Evolutionary conservation across 2,888 invertebrate genomes (phyloP), one percentile per base, ranked within the genome.

Genomic region (Leucophenga maculata): DNA sequence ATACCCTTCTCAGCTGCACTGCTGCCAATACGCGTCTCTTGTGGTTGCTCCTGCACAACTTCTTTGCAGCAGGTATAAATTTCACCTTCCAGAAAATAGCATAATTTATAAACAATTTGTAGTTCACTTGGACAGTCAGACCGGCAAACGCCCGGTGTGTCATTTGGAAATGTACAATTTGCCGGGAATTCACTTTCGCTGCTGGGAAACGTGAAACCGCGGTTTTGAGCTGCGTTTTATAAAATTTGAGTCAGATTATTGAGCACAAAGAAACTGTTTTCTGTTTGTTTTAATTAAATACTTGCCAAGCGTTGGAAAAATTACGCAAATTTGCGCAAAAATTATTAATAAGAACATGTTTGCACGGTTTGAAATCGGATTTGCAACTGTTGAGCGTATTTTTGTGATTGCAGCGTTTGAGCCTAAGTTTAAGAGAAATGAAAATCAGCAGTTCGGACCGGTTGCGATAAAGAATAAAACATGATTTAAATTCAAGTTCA

Each of bases 11-110:
- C 57, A 57, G 57, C 57, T 57, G 31, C 6, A 3, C n/a, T 22
- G 1, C n/a, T 31, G 9, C 9, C 57, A 26, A 9, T 60, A 14
- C 44, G 8, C 18, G 32, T 18, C 18, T 32, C 18, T 32, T 59
- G 46, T 46, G 6, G 50, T 8, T 50, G 50, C 13, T 50, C 13
- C 18, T 11, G 39, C 39, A 6, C 39, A 39, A 39, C 39, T 39
- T 39, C 54, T 22, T 54, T 54, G 54, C 54, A 54, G 9, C 57
- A 57, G 11, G 26, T 26, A 31, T 57, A 57, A n/a, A 57, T 31
- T 57, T 57, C n/a, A 14, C 31, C 32, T 1, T 57, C 57, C 31
- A 57, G 31, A 31, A 57, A 57, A 31, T 57, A 57, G 9, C 57
- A 57, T 2, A 57, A 13, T 26, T 57, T 31, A 57, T 57, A 57